Percentiles rank a stretch among this genome's conserved stretches.
phyloP scores from a whole-genome alignment of 1,140 invertebrate genomes.

The Rhagoletis zephyria region DNA sequence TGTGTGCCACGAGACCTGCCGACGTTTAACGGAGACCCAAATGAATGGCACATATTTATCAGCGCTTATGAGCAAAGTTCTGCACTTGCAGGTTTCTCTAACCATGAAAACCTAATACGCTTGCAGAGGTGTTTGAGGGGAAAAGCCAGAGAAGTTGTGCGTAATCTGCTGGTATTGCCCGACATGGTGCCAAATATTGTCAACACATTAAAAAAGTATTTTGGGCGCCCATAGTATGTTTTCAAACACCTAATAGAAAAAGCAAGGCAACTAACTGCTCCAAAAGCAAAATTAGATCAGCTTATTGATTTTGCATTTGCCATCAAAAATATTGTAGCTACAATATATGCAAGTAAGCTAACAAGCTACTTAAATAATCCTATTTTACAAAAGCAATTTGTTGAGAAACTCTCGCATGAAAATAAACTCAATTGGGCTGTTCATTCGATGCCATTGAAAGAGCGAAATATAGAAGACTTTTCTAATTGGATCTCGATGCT shows the following conservation, averaged over 20 bases:
- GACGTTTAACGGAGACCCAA: slow-evolving; percentile 29
- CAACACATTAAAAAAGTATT: slow-evolving; percentile 8
- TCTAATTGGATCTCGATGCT: slow-evolving; percentile 16
- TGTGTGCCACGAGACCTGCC: not conserved
- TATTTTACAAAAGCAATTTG: slow-evolving; percentile 13
- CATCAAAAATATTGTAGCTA: not conserved
- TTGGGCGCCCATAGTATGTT: slow-evolving; percentile 40
- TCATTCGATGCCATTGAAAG: not conserved
- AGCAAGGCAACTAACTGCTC: not conserved
- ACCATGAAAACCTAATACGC: slow-evolving; percentile 40
- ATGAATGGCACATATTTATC: slow-evolving; percentile 39
- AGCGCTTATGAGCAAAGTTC: slow-evolving; percentile 44
- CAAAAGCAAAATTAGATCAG: slow-evolving; percentile 37
- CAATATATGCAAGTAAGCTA: slow-evolving; percentile 17
- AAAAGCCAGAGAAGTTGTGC: slow-evolving; percentile 24
- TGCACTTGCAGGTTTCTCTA: not conserved
- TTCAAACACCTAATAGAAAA: slow-evolving; percentile 30
- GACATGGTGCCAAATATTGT: slow-evolving; percentile 40
- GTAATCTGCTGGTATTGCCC: slow-evolving; percentile 24
- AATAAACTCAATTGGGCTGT: slow-evolving; percentile 23
- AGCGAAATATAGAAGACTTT: slow-evolving; percentile 5
- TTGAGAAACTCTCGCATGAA: slow-evolving; percentile 16
- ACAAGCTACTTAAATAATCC: slow-evolving; percentile 23
- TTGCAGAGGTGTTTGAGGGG: slow-evolving; percentile 25
- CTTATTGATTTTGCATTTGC: no score